phyloP scores from a whole-genome alignment of 92 coral and sea anemone species.

The Siderastrea radians region DNA sequence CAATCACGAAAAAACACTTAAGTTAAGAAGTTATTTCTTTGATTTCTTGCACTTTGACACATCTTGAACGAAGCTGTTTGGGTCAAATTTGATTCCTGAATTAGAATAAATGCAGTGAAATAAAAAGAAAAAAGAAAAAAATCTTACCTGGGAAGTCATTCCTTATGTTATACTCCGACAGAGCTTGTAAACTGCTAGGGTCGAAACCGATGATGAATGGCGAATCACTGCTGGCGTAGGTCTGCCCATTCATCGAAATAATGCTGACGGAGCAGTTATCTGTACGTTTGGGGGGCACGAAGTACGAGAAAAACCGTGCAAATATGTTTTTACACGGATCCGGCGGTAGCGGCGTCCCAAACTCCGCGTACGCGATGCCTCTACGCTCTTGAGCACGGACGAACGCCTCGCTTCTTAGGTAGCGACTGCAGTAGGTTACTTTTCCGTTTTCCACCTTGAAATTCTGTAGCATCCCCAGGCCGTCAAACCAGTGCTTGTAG shows the following conservation, averaged over 20 bases:
- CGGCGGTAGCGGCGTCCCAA: constrained; percentile 94
- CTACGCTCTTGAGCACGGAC: constrained; percentile 77
- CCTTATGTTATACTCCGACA: constrained; percentile 80
- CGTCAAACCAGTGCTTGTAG: constrained; percentile 99
- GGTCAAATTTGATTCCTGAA: not conserved
- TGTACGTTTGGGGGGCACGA: constrained; percentile 92
- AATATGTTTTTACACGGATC: constrained; percentile 98
- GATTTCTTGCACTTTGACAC: not conserved
- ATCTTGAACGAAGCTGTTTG: not conserved
- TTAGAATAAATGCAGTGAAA: not conserved
- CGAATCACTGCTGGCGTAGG: constrained; percentile 94
- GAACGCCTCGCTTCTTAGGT: constrained; percentile 90
- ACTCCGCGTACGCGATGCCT: constrained; percentile 93
- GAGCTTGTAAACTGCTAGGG: constrained; percentile 77
- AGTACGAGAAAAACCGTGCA: constrained; percentile 95
- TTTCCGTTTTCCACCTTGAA: constrained; percentile 89
- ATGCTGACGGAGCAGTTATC: constrained; percentile 91
- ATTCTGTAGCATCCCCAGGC: constrained; percentile 92
- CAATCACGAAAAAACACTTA: not conserved
- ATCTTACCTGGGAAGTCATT: constrained; percentile 86
- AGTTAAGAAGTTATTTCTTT: not conserved
- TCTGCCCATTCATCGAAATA: constrained; percentile 80
- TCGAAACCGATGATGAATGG: constrained; percentile 90
- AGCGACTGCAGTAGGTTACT: constrained; percentile 90
- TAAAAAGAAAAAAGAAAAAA: not conserved